Conservation (phyloP, 2,113 vertebrate genomes). For the Pungitius pungitius region DNA sequence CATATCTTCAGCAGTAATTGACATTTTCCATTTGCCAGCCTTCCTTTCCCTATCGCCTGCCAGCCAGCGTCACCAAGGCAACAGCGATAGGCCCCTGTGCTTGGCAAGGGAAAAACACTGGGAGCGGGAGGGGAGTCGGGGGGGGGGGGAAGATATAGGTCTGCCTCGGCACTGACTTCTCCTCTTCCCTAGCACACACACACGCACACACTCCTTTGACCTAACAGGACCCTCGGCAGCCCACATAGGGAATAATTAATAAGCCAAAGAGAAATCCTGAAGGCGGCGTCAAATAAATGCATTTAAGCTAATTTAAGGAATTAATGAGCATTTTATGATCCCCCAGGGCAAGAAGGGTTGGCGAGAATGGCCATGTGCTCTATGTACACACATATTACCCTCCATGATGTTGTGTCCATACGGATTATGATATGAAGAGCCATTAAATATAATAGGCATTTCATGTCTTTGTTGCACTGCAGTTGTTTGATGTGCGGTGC, state of each 20-base stretch:
- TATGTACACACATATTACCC: constrained; percentile 68
- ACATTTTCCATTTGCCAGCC: constrained; percentile 89
- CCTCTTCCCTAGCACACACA: constrained; percentile 17
- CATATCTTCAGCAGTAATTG: constrained; percentile 88
- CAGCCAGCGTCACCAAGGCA: constrained; percentile 86
- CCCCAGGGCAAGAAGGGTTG: constrained; percentile 57
- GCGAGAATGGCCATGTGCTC: constrained; percentile 47
- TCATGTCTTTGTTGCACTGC: constrained; percentile 42
- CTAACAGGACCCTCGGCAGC: constrained; percentile 64
- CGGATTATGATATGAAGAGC: constrained; percentile 61
- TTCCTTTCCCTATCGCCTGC: constrained; percentile 82
- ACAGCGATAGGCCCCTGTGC: constrained; percentile 77
- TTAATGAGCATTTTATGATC: constrained; percentile 78
- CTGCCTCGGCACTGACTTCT: constrained; percentile 65
- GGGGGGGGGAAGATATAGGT: constrained; percentile 67
- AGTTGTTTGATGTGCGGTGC: constrained; percentile 29
- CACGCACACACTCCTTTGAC: constrained; percentile 49
- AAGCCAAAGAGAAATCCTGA: constrained; percentile 75
- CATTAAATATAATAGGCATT: constrained; percentile 51
- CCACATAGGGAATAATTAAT: constrained; percentile 77
- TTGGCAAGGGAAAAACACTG: constrained; percentile 51
- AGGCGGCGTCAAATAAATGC: constrained; percentile 73
- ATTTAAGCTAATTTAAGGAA: constrained; percentile 77
- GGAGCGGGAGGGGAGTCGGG: constrained; percentile 24
- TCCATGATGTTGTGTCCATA: constrained; percentile 67